Evolutionary conservation across 2,797 vertebrate species (phyloP), one percentile per base, ranked within the genome.

Genomic region (Leuciscus waleckii): DNA sequence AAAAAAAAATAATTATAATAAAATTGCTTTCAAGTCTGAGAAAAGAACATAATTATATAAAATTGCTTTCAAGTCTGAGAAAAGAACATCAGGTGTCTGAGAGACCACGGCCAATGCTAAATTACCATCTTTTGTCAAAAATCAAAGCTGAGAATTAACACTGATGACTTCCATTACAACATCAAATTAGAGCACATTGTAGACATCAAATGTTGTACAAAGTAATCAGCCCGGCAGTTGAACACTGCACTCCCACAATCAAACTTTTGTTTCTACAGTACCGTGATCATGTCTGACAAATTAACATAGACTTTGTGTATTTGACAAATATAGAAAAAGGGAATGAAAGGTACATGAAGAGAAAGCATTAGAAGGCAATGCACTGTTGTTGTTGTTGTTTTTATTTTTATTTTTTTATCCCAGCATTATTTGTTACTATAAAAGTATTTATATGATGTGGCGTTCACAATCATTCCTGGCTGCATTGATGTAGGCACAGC

Each of bases 111-210:
- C 67, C 79, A 79, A 86, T 84, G 73, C 63, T 84, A 77, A 88
- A 89, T 90, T 87, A 87, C 65, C 69, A 77, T 76, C 81, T 87
- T 87, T 89, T 89, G 83, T 82, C 46, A n/a, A 49, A 85, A 87
- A 88, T 90, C 75, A 84, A 82, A 88, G 81, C 74, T 85, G 75
- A 78, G 78, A 88, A 88, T 89, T 90, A 90, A 63, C 39, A 13
- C 82, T 88, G 87, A 88, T 84, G 85, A 87, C 81, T 86, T 84
- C 79, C 76, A 86, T 88, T 88, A 86, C 79, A 82, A 89, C 86
- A 77, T 79, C 8, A 68, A 80, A 79, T 88, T 86, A 88, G 81
- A 87, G 87, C 87, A 88, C 85, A 88, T 87, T 86, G 85, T 88
- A 84, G 69, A 77, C 81, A 84, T 82, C 83, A 82, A 87, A 84